Percentiles rank a stretch among this genome's conserved stretches.
Conservation (phyloP, 2,113 vertebrate species). For the Sylvietta virens region DNA sequence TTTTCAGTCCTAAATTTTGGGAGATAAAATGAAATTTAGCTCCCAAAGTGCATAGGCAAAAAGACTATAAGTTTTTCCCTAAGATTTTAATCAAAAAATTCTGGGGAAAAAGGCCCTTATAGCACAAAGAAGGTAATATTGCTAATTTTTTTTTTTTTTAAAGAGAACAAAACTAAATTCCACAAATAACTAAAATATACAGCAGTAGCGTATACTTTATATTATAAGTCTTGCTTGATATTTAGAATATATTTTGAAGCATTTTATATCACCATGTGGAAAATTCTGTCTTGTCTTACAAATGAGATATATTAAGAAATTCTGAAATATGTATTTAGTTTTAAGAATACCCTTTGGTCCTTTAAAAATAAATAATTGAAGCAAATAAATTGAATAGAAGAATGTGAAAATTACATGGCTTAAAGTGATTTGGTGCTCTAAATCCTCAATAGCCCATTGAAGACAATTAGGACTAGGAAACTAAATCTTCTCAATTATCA, state of each 20-base stretch:
- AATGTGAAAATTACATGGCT: not conserved
- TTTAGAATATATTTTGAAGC: not conserved
- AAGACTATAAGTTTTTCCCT: not conserved
- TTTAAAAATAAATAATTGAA: not conserved
- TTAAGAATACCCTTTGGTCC: not conserved
- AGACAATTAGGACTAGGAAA: not conserved
- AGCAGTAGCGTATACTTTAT: not conserved
- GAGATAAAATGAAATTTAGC: not conserved
- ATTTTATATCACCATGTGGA: not conserved
- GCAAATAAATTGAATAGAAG: not conserved
- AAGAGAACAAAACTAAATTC: not conserved
- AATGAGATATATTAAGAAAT: not conserved
- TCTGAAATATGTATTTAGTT: not conserved
- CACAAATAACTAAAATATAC: not conserved
- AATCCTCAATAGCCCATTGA: not conserved
- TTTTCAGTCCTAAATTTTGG: not conserved
- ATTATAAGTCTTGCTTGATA: not conserved
- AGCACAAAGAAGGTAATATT: not conserved
- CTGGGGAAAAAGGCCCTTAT: rapidly evolving
- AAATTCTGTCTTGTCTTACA: not conserved
- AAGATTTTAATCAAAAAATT: not conserved
- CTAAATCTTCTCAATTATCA: not conserved
- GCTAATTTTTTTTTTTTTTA: not conserved
- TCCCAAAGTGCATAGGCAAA: not conserved
- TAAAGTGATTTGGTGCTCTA: not conserved